A percentile compares a stretch with the other conserved stretches of the same genome.
Evolutionary conservation across 2,797 vertebrate genomes (phyloP).

Genomic region (Limnodromus scolopaceus): DNA sequence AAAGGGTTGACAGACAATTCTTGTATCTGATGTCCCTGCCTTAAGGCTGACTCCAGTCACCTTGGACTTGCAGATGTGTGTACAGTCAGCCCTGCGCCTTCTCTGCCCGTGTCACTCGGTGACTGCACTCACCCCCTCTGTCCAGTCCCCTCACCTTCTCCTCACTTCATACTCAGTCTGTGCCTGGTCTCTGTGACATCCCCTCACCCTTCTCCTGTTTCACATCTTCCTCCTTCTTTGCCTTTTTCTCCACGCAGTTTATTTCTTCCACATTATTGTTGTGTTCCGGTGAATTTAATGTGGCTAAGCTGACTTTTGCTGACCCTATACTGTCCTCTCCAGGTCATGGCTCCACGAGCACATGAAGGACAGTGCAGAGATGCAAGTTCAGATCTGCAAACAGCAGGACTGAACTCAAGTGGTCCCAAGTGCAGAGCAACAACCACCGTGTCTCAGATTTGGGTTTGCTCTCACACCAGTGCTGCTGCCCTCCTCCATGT

Average conservation of each 20-base stretch:
- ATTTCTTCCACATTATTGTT: background rate
- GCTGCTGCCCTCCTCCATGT: background rate
- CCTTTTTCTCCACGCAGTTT: background rate
- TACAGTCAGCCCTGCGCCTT: background rate
- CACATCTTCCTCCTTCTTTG: background rate
- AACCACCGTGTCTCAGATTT: background rate
- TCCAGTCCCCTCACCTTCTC: background rate
- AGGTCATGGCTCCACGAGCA: rapidly evolving
- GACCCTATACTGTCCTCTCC: background rate
- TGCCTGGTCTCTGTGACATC: background rate
- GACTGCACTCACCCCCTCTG: background rate
- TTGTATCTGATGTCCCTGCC: background rate
- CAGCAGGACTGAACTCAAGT: background rate
- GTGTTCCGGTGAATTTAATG: background rate
- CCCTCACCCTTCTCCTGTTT: background rate
- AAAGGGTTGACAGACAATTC: background rate
- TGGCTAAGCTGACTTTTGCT: background rate
- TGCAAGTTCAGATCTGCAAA: background rate
- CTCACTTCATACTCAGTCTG: background rate
- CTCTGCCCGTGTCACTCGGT: rapidly evolving
- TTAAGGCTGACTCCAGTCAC: background rate
- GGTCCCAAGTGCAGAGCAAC: background rate
- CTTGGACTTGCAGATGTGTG: background rate
- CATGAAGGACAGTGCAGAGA: background rate
- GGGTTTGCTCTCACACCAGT: background rate